Evolutionary conservation across 2,888 invertebrate genomes (phyloP).

Genomic region (Entomobrya proxima): DNA sequence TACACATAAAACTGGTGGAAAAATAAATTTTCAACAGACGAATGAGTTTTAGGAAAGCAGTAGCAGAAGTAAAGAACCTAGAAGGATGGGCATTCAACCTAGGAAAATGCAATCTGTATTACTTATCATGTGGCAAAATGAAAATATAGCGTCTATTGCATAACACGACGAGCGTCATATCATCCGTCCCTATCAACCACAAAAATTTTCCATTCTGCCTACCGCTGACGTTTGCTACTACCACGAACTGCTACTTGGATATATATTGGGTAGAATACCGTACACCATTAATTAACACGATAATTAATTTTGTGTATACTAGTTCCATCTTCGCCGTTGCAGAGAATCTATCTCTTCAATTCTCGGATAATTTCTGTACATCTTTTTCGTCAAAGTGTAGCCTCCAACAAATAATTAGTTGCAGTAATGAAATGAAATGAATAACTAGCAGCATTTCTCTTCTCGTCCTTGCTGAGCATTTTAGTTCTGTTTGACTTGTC

Average conservation of each 20-base stretch:
- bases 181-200: not conserved
- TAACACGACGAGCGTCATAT: not conserved
- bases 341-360: too few relatives aligned
- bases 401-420: too few relatives aligned
- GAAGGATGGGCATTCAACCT: not conserved
- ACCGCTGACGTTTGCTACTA: too few relatives aligned
- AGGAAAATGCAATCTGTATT: not conserved
- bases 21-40: constrained; percentile 29
- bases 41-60: not conserved
- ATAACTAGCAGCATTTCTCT: not conserved
- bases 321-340: too few relatives aligned
- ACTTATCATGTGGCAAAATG: not conserved
- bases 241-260: too few relatives aligned
- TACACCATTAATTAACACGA: constrained; percentile 31
- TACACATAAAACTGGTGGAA: not conserved
- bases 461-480: not conserved
- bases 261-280: too few relatives aligned
- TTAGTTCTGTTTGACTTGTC: not conserved
- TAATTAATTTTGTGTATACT: constrained; percentile 2
- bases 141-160: not conserved
- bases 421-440: too few relatives aligned
- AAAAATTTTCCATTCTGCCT: not conserved
- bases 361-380: too few relatives aligned
- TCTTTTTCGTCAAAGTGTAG: too few relatives aligned
- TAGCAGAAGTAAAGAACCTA: not conserved